Percentiles rank a stretch among this genome's conserved stretches.
phyloP scores from a whole-genome alignment of 2,888 invertebrate genomes.

The Orchestes rusci region DNA sequence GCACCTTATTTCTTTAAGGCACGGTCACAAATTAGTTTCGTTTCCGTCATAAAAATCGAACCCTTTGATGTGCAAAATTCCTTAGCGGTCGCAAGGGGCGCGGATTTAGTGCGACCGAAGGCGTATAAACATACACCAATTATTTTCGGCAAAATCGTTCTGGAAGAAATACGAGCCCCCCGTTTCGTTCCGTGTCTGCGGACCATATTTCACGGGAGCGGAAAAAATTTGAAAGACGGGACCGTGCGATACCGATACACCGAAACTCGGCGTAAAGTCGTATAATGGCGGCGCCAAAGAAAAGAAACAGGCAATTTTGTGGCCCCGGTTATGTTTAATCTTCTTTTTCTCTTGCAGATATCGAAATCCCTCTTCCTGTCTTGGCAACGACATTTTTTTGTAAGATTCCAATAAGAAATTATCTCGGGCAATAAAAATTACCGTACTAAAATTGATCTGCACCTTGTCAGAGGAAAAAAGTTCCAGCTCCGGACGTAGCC shows the following conservation, averaged over 20 bases:
- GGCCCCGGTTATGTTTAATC: too few species aligned
- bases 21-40: too few species aligned
- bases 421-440: too few species aligned
- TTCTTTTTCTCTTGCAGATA: too few species aligned
- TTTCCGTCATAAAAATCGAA: too few species aligned
- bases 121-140: slow-evolving; percentile 30
- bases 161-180: slow-evolving; percentile 23
- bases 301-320: slow-evolving; percentile 24
- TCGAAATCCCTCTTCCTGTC: too few species aligned
- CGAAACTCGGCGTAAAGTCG: slow-evolving; percentile 41
- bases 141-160: slow-evolving; percentile 33
- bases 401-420: too few species aligned
- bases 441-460: slow-evolving; percentile 12
- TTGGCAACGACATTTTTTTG: too few species aligned
- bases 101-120: slow-evolving; percentile 29
- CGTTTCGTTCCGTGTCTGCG: slow-evolving; percentile 20
- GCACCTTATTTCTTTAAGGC: too few species aligned
- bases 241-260: slow-evolving; percentile 32
- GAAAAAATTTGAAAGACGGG: slow-evolving; percentile 14
- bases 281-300: slow-evolving; percentile 36
- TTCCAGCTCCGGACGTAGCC: slow-evolving; percentile 14
- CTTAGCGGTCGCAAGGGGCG: too few species aligned
- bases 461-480: slow-evolving; percentile 13
- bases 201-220: slow-evolving; percentile 22
- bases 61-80: too few species aligned